Evolutionary conservation across 2,888 invertebrate genomes (phyloP).

Genomic region (Merodon equestris): DNA sequence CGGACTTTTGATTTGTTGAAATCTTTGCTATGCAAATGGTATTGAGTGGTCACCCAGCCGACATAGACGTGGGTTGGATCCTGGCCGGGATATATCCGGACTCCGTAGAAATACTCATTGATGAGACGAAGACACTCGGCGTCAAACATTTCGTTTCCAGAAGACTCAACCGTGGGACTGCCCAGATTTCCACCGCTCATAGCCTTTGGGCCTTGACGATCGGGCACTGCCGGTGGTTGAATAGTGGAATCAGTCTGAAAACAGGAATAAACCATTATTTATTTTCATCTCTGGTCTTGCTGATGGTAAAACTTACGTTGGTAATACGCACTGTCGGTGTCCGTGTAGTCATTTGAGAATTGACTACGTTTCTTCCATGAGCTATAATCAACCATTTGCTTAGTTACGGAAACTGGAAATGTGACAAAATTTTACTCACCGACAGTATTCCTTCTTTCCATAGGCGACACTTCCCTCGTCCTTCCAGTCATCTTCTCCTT

Average conservation of each 20-base stretch:
- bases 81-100: slow-evolving; percentile 79
- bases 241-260: slow-evolving; percentile 82
- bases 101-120: slow-evolving; percentile 98
- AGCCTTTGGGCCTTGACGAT: slow-evolving; percentile 84
- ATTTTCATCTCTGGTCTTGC: neutral
- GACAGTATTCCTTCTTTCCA: slow-evolving; percentile 78
- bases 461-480: slow-evolving; percentile 73
- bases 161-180: slow-evolving; percentile 87
- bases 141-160: slow-evolving; percentile 93
- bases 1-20: slow-evolving; percentile 93
- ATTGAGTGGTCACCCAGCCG: slow-evolving; percentile 99
- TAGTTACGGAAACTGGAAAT: neutral
- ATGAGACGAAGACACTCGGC: slow-evolving; percentile 92
- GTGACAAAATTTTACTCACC: slow-evolving; percentile 60
- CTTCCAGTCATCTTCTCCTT: slow-evolving; percentile 81
- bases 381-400: slow-evolving; percentile 72
- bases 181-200: slow-evolving; percentile 82
- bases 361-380: slow-evolving; percentile 79
- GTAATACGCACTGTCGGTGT: slow-evolving; percentile 79
- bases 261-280: neutral
- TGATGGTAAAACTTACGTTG: slow-evolving; percentile 72
- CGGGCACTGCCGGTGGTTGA: slow-evolving; percentile 83
- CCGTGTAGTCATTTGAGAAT: slow-evolving; percentile 79
- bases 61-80: slow-evolving; percentile 87
- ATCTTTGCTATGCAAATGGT: slow-evolving; percentile 93